Evolutionary conservation across 2,113 vertebrate species (phyloP), one percentile per base, ranked within the genome.

Genomic region (Microtus pennsylvanicus): DNA sequence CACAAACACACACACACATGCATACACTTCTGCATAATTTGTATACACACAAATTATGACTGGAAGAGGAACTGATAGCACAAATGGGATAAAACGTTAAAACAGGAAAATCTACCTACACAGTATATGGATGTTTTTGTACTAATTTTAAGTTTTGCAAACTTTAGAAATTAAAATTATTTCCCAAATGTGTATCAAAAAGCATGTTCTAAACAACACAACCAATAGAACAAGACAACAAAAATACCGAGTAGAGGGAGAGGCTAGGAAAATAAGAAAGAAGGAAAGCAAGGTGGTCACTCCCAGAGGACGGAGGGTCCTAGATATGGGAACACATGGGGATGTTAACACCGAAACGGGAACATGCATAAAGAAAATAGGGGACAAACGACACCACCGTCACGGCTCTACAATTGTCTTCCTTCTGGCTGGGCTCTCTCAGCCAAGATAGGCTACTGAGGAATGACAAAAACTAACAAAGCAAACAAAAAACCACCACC

Each of bases 351-450:
- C 1, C 16, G 2, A 69, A 87, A 47, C 70, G n/a, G 14, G 2
- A 50, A n/a, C 2, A 35, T 2, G 1, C 14, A 0, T 3, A 11
- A 76, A 83, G 35, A 72, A 26, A n/a, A 35, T 35, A 24, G 1
- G 35, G 22, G 3, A 33, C 22, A 81, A 81, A n/a, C 0, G 10
- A 10, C 4, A 22, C 19, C 6, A 1, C 4, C 3, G 0, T 1
- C 30, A 3, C 2, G n/a, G n/a, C 33, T 72, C 67, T 6, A 50
- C 78, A 2, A 4, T 6, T 19, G 7, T 50, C 38, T 80, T 77
- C 55, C 47, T 72, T 26, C 75, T 35, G 77, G 11, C 65, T 45
- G 26, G 9, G 38, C 28, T 1, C 4, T 45, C 69, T 47, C 78
- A 45, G 5, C 28, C 9, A 45, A 14, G 67, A 26, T 50, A 30